Percentiles rank a stretch among this genome's conserved stretches.
phyloP scores from a whole-genome alignment of 2,888 invertebrate species.

The Eristalis arbustorum region DNA sequence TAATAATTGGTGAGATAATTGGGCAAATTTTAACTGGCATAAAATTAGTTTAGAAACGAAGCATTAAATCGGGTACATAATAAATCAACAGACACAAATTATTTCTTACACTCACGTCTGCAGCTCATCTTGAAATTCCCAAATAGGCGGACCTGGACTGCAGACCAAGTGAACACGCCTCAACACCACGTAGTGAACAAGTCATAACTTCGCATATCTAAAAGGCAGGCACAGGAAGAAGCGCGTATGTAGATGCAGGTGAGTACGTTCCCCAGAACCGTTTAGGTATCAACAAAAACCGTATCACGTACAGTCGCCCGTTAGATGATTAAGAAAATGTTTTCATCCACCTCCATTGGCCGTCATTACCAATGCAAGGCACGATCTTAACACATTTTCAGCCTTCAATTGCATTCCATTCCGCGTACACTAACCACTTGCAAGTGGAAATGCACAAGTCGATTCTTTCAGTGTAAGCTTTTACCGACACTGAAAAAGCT shows the following conservation, averaged over 20 bases:
- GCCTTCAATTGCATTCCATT: conserved; percentile 40
- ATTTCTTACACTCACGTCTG: not conserved
- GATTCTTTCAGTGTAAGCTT: conserved; percentile 49
- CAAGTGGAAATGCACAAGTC: not conserved
- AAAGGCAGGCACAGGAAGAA: conserved; percentile 17
- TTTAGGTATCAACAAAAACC: conserved; percentile 1
- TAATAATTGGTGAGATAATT: too few species aligned
- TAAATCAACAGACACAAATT: too few species aligned
- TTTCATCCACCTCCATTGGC: not conserved
- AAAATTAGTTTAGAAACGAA: too few species aligned
- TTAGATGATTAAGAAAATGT: conserved; percentile 38
- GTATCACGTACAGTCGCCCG: conserved; percentile 35
- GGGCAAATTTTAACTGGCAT: too few species aligned
- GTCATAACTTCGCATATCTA: not conserved
- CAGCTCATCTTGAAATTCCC: not conserved
- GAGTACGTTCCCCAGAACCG: not conserved
- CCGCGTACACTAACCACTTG: not conserved
- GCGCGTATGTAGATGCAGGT: not conserved
- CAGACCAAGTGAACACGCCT: not conserved
- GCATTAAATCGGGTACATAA: too few species aligned
- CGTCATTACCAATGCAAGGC: conserved; percentile 40
- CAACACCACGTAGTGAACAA: not conserved
- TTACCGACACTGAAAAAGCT: conserved; percentile 13
- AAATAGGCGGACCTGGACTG: not conserved
- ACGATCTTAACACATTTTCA: conserved; percentile 57